Base-by-base conservation (phyloP, 2,113 vertebrate species). In the Bufo bufo region DNA sequence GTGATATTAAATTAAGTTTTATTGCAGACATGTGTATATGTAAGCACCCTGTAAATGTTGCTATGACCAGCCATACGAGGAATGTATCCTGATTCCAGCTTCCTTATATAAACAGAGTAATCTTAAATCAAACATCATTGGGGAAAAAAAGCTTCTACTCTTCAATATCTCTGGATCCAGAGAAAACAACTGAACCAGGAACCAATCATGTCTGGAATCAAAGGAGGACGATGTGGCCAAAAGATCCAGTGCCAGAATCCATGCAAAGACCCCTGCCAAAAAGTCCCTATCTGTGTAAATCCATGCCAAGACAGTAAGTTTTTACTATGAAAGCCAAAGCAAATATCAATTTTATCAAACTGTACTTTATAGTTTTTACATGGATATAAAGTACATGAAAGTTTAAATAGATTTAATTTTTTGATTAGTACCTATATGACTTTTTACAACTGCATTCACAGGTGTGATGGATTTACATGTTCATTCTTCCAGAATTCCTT, bases 211-310 rank as follows among this genome's bases (percentile, higher is more conserved):
- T 82, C 81, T 82, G 81, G 61, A 66, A 5, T 82, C 61, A 85
- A 85, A 61, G 84, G 84, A 49, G 33, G 43, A 85, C 6, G 45
- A 49, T 71, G 72, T 8, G 23, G 6, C 54, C 54, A 85, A 8
- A 77, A 85, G 10, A 16, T 14, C 43, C 56, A 77, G 6, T 85
- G 56, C 56, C 19, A 77, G 20, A 52, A 85, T 49, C 45, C 63
- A 63, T 82, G 81, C 81, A 20, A 49, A 58, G 80, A 82, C 47
- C 81, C 81, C 61, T 82, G 81, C 81, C 81, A 82, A 49, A 79
- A 14, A 33, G 23, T 33, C 6, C 19, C 77, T 4, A 45, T 79
- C 77, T 79, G 77, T 7, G 54, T 56, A 56, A 52, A 78, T 13
- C 75, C 75, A n/a, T 78, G 75, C 75, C 75, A 78, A 54, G 49